A percentile compares a stretch with the other conserved stretches of the same genome.
phyloP scores from a whole-genome alignment of 2,797 vertebrate species.

The Anguilla megastoma region DNA sequence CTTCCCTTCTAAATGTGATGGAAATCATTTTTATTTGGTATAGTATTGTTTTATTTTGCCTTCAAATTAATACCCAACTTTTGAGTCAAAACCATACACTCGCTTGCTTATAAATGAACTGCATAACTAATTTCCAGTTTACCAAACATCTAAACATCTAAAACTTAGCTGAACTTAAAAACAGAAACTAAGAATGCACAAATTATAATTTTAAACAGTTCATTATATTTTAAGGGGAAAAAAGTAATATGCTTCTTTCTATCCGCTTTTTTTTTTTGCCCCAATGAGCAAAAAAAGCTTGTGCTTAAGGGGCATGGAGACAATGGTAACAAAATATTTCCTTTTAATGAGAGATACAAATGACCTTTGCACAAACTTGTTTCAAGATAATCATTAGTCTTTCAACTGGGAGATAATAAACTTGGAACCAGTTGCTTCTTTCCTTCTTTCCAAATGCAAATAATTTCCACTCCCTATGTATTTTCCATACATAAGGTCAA shows the following conservation, averaged over 20 bases:
- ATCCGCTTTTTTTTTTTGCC: neutral
- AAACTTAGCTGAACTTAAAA: neutral
- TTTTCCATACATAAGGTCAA: neutral
- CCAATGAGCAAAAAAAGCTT: neutral
- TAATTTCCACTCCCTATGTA: neutral
- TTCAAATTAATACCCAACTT: neutral
- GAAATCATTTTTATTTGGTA: neutral
- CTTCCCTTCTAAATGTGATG: neutral
- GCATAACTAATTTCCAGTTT: neutral
- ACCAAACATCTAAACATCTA: neutral
- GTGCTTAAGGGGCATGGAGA: neutral
- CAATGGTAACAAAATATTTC: neutral
- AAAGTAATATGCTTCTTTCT: neutral
- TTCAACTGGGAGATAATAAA: neutral
- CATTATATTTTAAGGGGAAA: neutral
- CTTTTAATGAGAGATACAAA: neutral
- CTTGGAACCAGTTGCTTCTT: neutral
- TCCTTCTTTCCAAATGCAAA: neutral
- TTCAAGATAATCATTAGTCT: neutral
- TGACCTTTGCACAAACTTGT: neutral
- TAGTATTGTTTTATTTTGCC: neutral
- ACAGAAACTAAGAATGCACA: neutral
- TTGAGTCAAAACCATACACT: neutral
- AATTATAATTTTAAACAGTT: neutral
- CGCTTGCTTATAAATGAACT: neutral